These are phyloP conservation scores for Cryptotis parvus DNA, from an alignment of 2,113 vertebrate genomes.

Conservation along the genomic window DNA sequence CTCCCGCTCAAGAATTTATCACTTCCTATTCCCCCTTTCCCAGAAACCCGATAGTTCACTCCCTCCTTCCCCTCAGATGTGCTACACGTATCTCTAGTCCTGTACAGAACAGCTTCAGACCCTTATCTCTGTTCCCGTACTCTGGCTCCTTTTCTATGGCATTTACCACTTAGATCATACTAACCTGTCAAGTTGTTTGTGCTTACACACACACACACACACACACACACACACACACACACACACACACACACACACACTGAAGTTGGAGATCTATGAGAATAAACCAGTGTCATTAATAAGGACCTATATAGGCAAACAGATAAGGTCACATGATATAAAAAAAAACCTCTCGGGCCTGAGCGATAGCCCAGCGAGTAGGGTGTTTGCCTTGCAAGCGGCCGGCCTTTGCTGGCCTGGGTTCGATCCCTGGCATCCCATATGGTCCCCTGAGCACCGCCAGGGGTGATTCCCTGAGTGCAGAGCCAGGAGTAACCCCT, in stretches of 20 bases:
- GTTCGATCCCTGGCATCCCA: too few relatives aligned
- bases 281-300: slow-evolving; percentile 22
- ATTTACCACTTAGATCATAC: background rate
- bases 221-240: background rate
- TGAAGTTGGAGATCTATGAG: slow-evolving; percentile 8
- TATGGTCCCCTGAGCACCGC: too few relatives aligned
- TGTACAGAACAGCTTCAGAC: background rate
- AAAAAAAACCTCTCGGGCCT: too few relatives aligned
- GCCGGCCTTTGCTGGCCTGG: too few relatives aligned
- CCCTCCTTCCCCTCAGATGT: background rate
- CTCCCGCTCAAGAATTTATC: background rate
- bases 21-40: background rate
- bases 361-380: too few relatives aligned
- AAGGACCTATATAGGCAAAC: background rate
- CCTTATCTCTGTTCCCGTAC: background rate
- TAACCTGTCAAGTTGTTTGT: slow-evolving; percentile 27
- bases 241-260: background rate
- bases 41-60: background rate
- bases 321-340: background rate
- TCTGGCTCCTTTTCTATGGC: background rate
- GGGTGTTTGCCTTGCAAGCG: too few relatives aligned
- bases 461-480: too few relatives aligned
- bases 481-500: too few relatives aligned
- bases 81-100: background rate
- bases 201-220: background rate